Evolutionary conservation across 2,113 vertebrate genomes (phyloP).

Genomic region (Amia ocellicauda): DNA sequence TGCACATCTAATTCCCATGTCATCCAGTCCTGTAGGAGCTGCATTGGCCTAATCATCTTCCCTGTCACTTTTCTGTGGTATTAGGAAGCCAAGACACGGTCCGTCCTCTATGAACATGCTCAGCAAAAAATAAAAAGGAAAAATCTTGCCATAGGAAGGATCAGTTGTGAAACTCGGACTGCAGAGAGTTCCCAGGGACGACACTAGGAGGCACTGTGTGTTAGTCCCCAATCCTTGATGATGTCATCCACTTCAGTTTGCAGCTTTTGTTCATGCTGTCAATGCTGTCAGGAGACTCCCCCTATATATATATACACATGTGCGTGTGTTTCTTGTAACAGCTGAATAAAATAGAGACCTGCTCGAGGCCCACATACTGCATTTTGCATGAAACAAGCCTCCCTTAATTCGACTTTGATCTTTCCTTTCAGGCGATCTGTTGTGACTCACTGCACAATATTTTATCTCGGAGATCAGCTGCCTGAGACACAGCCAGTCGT

Average conservation of each 20-base stretch:
- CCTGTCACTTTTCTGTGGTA: too few species aligned
- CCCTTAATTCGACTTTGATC: conserved; percentile 18
- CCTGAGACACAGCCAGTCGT: neutral
- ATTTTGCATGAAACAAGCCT: conserved; percentile 23
- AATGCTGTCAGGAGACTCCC: conserved; percentile 14
- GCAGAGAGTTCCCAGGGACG: too few species aligned
- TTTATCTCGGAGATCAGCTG: neutral
- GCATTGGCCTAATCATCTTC: too few species aligned
- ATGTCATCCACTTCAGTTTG: conserved; percentile 1
- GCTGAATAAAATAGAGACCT: conserved; percentile 8
- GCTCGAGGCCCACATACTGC: conserved; percentile 14
- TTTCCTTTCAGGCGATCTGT: conserved; percentile 10
- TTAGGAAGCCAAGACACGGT: too few species aligned
- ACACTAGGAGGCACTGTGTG: conserved; percentile 8
- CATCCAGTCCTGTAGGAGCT: too few species aligned
- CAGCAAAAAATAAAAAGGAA: too few species aligned
- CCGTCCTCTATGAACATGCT: too few species aligned
- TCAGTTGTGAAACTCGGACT: too few species aligned
- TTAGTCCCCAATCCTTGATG: neutral
- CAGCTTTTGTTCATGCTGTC: conserved; percentile 16
- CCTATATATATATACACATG: too few species aligned
- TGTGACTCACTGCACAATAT: conserved; percentile 14
- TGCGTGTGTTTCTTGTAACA: conserved; percentile 19
- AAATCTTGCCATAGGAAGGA: too few species aligned
- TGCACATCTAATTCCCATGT: too few species aligned